Conservation (phyloP, 2,113 vertebrate genomes). For the Psettodes erumei region DNA sequence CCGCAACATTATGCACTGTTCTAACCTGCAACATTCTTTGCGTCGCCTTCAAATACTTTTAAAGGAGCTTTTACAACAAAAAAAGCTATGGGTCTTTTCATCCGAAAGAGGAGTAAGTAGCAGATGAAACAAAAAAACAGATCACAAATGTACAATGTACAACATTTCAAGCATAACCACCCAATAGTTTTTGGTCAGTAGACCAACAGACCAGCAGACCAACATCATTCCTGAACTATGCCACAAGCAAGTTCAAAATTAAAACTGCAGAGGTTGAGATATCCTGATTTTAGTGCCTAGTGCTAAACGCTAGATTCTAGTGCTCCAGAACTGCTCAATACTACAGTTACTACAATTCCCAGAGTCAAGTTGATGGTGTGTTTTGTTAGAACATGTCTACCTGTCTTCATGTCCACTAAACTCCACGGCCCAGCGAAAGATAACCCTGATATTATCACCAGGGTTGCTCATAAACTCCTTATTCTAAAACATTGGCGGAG, state of each 20-base stretch:
- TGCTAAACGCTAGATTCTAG: neutral
- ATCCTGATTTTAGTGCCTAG: neutral
- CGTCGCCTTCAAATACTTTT: neutral
- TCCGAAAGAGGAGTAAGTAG: neutral
- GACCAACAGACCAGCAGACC: neutral
- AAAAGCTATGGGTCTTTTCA: neutral
- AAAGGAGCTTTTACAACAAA: neutral
- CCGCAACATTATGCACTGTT: constrained; percentile 10
- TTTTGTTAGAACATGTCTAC: neutral
- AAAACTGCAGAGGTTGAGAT: neutral
- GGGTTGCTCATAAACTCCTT: neutral
- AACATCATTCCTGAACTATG: neutral
- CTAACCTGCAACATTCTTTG: constrained; percentile 4
- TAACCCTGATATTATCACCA: too few relatives aligned
- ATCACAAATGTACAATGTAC: neutral
- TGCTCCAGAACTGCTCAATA: neutral
- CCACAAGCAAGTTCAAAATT: neutral
- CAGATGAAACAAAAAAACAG: neutral
- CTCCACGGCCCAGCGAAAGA: too few relatives aligned
- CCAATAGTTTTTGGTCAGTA: neutral
- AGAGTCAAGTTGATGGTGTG: neutral
- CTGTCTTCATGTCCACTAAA: neutral
- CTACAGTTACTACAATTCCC: neutral
- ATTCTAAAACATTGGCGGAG: neutral
- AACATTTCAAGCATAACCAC: neutral